A percentile compares a stretch with the other conserved stretches of the same genome.
These are phyloP conservation scores for Orthochromis indermauri DNA, from an alignment of 2,113 vertebrate genomes.

Conservation along the genomic window DNA sequence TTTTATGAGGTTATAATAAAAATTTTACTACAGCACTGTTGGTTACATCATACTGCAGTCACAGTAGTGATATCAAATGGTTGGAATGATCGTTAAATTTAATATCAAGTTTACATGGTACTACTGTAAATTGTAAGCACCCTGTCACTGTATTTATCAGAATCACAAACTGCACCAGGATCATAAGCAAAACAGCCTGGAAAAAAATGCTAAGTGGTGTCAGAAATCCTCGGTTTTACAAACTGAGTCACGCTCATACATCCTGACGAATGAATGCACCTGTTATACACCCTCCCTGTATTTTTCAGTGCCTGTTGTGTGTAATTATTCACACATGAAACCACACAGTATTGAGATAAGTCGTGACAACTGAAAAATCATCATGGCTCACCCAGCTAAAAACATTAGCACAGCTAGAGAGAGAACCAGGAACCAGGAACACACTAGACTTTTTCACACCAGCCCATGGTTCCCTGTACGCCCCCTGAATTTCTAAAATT, in stretches of 20 bases:
- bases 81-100: background rate
- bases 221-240: background rate
- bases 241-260: background rate
- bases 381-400: background rate
- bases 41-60: background rate
- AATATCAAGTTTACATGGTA: background rate
- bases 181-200: background rate
- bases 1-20: background rate
- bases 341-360: conserved; percentile 4
- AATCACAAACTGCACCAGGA: background rate
- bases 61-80: background rate
- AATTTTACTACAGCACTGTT: background rate
- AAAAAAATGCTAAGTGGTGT: background rate
- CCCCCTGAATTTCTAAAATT: conserved; percentile 69
- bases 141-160: background rate
- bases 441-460: conserved; percentile 48
- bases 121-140: background rate
- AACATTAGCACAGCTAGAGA: conserved; percentile 27
- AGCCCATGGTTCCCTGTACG: conserved; percentile 41
- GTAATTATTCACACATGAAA: conserved; percentile 18
- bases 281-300: background rate
- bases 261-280: background rate
- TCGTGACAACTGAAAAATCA: conserved; percentile 5
- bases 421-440: conserved; percentile 12
- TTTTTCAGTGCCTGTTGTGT: background rate